Percentiles rank a stretch among this genome's conserved stretches.
Conservation (phyloP, 2,113 vertebrate genomes). For the Vicugna pacos region DNA sequence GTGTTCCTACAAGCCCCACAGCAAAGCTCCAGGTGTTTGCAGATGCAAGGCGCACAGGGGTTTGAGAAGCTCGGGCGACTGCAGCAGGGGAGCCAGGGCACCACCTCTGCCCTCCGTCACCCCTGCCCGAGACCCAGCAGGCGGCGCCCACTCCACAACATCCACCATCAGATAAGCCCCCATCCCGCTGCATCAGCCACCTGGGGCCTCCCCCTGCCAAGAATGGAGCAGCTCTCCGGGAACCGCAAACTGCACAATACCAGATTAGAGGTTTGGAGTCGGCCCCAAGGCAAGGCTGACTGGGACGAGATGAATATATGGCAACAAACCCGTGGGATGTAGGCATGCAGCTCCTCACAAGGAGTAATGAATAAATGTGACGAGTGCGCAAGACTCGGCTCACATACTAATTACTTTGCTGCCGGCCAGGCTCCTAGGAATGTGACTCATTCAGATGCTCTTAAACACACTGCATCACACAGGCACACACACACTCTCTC, state of each 20-base stretch:
- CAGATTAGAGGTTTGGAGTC: slow-evolving; percentile 42
- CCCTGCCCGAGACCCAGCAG: not conserved
- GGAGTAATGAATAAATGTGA: slow-evolving; percentile 53
- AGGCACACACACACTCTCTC: not conserved
- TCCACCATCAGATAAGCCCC: not conserved
- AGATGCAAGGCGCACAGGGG: not conserved
- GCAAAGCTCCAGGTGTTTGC: not conserved
- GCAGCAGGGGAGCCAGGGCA: not conserved
- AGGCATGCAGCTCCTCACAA: slow-evolving; percentile 24
- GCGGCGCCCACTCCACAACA: fast-evolving
- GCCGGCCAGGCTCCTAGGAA: slow-evolving; percentile 49
- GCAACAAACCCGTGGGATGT: slow-evolving; percentile 26
- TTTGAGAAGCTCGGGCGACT: fast-evolving
- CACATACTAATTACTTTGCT: slow-evolving; percentile 69
- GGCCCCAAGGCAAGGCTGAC: slow-evolving; percentile 18
- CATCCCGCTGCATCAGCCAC: not conserved
- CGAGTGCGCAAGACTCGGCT: not conserved
- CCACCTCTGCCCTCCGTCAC: not conserved
- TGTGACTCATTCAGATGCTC: slow-evolving; percentile 64
- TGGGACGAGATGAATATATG: not conserved
- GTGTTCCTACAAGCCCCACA: not conserved
- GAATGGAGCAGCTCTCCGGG: not conserved
- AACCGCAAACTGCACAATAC: not conserved
- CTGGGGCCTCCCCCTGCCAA: not conserved
- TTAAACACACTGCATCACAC: not conserved